Percentiles rank a stretch among this genome's conserved stretches.
Evolutionary conservation across 2,113 vertebrate species (phyloP).

Genomic region (Phoenicopterus ruber): DNA sequence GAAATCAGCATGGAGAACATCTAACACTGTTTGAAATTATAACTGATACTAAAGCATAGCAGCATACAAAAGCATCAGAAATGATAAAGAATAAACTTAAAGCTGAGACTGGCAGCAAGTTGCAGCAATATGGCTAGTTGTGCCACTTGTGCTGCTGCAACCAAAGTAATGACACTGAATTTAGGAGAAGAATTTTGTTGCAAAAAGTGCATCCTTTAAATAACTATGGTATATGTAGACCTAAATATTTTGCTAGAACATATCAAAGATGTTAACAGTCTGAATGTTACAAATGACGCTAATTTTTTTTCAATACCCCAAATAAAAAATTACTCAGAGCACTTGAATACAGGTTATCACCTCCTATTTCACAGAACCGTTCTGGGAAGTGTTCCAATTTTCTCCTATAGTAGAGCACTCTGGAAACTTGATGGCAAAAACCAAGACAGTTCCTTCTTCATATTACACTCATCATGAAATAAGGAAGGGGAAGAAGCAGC

Average conservation of each 20-base stretch:
- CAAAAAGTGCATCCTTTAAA: constrained; percentile 35
- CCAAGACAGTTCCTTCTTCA: constrained; percentile 22
- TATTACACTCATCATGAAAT: not conserved
- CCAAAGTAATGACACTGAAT: not conserved
- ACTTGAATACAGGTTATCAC: constrained; percentile 57
- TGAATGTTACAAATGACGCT: constrained; percentile 16
- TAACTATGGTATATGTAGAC: not conserved
- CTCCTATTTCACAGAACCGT: constrained; percentile 51
- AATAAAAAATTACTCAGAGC: constrained; percentile 28
- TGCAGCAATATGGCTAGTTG: constrained; percentile 32
- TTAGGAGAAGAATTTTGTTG: not conserved
- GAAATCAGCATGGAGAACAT: constrained; percentile 53
- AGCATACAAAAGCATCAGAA: constrained; percentile 63
- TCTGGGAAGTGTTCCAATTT: constrained; percentile 43
- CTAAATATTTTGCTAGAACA: not conserved
- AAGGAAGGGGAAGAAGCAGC: constrained; percentile 22
- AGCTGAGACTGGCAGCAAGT: constrained; percentile 49
- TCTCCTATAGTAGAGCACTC: constrained; percentile 35
- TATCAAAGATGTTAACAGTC: not conserved
- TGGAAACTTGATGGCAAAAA: constrained; percentile 42
- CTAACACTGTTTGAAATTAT: constrained; percentile 60
- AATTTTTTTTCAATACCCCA: not conserved
- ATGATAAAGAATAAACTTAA: constrained; percentile 38
- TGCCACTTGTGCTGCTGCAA: constrained; percentile 49
- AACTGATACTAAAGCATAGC: constrained; percentile 44